phyloP scores from a whole-genome alignment of 2,888 invertebrate species.

The Thelaira solivaga region DNA sequence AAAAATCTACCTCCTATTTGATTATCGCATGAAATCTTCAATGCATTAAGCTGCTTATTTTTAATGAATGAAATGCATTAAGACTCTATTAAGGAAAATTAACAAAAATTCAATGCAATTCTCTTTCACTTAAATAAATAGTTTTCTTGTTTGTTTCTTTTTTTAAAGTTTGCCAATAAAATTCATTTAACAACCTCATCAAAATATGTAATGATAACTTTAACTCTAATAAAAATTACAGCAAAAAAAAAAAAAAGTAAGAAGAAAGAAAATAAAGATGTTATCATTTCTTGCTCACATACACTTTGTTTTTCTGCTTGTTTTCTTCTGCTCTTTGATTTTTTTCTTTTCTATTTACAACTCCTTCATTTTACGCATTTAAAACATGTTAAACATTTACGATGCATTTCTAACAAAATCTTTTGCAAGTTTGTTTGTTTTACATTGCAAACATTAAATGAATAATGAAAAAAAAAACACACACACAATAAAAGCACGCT shows the following conservation, averaged over 20 bases:
- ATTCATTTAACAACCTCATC: constrained; percentile 16
- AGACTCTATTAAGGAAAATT: no score
- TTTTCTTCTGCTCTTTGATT: background rate
- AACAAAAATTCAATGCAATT: no score
- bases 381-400: constrained; percentile 38
- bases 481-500: constrained; percentile 1
- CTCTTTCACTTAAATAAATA: no score
- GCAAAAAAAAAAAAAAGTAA: no score
- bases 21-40: no score
- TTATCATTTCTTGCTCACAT: constrained; percentile 8
- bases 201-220: constrained; percentile 3
- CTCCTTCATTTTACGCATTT: constrained; percentile 43
- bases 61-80: no score
- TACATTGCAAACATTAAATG: constrained; percentile 22
- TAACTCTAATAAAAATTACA: constrained; percentile 12
- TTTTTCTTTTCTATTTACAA: constrained; percentile 19
- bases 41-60: no score
- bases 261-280: no score
- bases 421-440: constrained; percentile 19
- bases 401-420: constrained; percentile 13
- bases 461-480: constrained; percentile 26
- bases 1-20: no score
- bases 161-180: background rate
- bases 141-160: background rate
- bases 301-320: constrained; percentile 2